Base-by-base conservation (phyloP, 2,113 vertebrate genomes). In the Himantopus leucocephalus region DNA sequence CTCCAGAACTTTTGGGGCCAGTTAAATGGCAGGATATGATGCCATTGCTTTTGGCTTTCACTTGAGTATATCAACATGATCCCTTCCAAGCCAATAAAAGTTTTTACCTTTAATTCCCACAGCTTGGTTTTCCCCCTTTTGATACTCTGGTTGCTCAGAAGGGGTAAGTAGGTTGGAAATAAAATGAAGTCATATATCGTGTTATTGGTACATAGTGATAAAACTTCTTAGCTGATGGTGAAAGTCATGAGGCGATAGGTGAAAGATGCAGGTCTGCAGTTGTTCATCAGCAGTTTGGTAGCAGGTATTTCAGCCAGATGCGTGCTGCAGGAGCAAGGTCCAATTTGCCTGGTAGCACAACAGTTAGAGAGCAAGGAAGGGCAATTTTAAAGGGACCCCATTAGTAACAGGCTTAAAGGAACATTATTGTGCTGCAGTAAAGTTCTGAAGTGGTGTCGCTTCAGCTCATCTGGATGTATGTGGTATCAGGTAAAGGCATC, bases 301-400 rank as follows among this genome's bases (percentile, higher is more conserved):
- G 6, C 55, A 53, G n/a, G 14, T 68, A 10, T 39, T 72, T 41
- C 23, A 70, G 45, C 48, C 52, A 60, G 24, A 11, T 18, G 12
- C 14, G 35, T 59, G 48, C 50, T 0, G 0, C 32, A 12, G 41
- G 37, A 58, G 23, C 1, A 2, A 29, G n/a, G 34, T 90, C 3
- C 4, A 0, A 55, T 53, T 73, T 4, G 3, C 13, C 27, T 17
- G 53, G 39, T 39, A 66, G 56, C n/a, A 20, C n/a, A 68, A 7
- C 37, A 58, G 58, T 17, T 67, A 27, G 9, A n/a, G 68, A 37
- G 50, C 58, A 60, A 23, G 3, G 32, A 34, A 55, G 53, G 58
- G 8, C 21, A 70, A 4, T 27, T 81, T 70, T 70, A 75, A 78
- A 41, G 85, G 50, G 50, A 90, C 50, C 39, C 39, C 10, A 6